Evolutionary conservation across 2,797 vertebrate genomes (phyloP).

Genomic region (Platalea minor): DNA sequence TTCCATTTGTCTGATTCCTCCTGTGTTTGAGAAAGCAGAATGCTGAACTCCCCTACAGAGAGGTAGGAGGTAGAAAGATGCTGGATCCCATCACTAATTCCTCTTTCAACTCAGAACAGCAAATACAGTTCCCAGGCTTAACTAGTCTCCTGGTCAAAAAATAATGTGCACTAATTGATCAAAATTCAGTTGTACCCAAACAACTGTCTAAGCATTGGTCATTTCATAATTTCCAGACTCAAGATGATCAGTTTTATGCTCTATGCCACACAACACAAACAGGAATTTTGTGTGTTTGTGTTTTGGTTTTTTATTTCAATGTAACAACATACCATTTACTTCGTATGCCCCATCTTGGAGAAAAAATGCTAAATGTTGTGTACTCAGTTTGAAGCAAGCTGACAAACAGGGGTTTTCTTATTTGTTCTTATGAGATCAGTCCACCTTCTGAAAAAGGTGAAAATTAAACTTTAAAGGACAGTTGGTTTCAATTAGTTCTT

Average conservation of each 20-base stretch:
- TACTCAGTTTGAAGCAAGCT: background rate
- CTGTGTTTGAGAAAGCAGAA: background rate
- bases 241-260: background rate
- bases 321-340: background rate
- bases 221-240: background rate
- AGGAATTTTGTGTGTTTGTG: background rate
- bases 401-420: background rate
- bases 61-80: background rate
- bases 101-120: background rate
- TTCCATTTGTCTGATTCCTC: background rate
- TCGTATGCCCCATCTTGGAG: background rate
- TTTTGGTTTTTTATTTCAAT: background rate
- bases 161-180: background rate
- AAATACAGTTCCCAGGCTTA: background rate
- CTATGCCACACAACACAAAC: background rate
- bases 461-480: background rate
- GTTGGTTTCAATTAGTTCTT: background rate
- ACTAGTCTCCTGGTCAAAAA: background rate
- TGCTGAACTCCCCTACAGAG: background rate
- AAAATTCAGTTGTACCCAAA: background rate
- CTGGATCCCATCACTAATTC: background rate
- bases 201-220: background rate
- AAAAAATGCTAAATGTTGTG: background rate
- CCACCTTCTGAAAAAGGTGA: background rate
- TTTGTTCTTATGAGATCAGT: background rate